phyloP scores from a whole-genome alignment of 2,888 invertebrate species.

The Eristalinus aeneus region DNA sequence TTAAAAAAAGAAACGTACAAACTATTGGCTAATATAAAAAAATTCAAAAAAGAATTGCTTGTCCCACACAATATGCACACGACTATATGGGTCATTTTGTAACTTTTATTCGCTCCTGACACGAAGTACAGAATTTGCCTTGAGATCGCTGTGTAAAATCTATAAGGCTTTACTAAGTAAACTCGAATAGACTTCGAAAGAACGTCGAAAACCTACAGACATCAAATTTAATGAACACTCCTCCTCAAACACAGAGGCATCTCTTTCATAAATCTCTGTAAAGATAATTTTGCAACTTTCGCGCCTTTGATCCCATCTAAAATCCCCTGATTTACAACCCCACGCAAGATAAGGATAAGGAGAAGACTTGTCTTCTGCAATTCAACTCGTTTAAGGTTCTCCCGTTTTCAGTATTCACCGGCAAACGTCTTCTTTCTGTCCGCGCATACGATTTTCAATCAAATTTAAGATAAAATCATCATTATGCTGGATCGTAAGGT shows the following conservation, averaged over 20 bases:
- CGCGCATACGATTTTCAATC: neutral
- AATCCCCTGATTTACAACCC: slow-evolving; percentile 28
- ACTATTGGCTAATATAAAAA: no score
- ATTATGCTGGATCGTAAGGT: slow-evolving; percentile 35
- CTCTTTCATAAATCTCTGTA: neutral
- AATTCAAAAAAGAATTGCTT: no score
- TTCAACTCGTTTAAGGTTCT: neutral
- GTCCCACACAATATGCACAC: no score
- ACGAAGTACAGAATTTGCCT: no score
- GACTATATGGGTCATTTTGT: no score
- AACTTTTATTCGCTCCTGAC: no score
- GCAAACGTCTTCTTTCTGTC: neutral
- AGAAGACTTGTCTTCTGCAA: neutral
- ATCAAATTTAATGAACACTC: no score
- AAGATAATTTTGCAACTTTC: slow-evolving; percentile 8
- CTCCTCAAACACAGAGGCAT: neutral
- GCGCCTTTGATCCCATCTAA: neutral
- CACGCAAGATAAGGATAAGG: neutral
- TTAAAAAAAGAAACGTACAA: no score
- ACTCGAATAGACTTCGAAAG: no score
- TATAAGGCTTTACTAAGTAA: no score
- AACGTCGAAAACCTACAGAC: no score
- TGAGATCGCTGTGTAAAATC: no score
- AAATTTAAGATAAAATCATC: neutral
- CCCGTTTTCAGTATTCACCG: neutral